Base-by-base conservation (phyloP, 2,888 invertebrate species). In the Leistus spinibarbis region DNA sequence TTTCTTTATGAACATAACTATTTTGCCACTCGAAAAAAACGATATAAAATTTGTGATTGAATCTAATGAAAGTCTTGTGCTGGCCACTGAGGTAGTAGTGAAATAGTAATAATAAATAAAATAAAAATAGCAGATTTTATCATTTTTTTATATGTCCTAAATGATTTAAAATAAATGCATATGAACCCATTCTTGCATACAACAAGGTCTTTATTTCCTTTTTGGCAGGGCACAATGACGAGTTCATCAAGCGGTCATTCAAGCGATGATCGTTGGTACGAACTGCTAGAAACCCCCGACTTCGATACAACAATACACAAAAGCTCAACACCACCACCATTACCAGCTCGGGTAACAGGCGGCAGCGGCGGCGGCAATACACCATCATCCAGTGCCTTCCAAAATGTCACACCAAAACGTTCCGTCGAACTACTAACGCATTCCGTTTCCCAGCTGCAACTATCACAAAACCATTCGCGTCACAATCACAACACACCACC, bases 221-320 rank as follows among this genome's bases (percentile, higher is more conserved):
- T 82, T 73, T 79, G 85, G 77, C 84, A 88, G 86, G 90, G 89
- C 70, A 88, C 90, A 76, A 86, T 90, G 86, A 90, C 90, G 17
- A 89, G 89, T 82, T 89, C 89, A 76, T 90, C 90, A 77, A 90
- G 89, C 81, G 90, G 90, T 65, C 90, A 90, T 81, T 90, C 90
- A 69, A 88, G 88, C 79, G 90, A 91, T 79, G 91, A 91, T 80
- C 88, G 90, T 80, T 92, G 91, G 91, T 88, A 89, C 79, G 89
- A 89, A 78, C 83, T 89, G 54, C 79, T 88, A 16, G 89, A 88
- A 76, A 82, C 85, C 13, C 81, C 85, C 56, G 87, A 88, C 73
- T 84, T 85, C 57, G 85, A 87, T 70, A 76, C 81, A 3, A 78
- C 77, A 69, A 80, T 69, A 13, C 69, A 75, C 24, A 57, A 56